Percentiles rank a stretch among this genome's conserved stretches.
Evolutionary conservation across 2,113 vertebrate genomes (phyloP).

Genomic region (Tragelaphus imberbis): DNA sequence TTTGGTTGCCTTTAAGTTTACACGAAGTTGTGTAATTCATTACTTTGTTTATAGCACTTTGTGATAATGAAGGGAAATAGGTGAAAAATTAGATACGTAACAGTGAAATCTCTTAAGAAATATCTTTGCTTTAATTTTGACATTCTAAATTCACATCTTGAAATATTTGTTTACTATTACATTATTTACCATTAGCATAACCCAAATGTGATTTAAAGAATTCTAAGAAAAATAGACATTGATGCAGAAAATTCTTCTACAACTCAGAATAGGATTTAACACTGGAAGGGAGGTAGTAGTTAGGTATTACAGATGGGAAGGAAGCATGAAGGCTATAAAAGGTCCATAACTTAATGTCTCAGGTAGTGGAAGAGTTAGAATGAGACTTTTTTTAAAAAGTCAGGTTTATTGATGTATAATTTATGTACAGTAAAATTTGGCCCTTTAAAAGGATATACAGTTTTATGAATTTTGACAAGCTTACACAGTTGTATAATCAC

Average conservation of each 20-base stretch:
- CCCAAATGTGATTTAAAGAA: conserved; percentile 1
- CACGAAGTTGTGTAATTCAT: not conserved
- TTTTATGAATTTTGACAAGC: conserved; percentile 14
- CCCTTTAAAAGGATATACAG: not conserved
- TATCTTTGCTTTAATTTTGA: conserved; percentile 31
- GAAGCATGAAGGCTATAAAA: not conserved
- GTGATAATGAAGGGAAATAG: conserved; percentile 16
- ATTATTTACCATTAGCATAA: not conserved
- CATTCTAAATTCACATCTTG: not conserved
- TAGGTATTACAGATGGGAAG: not conserved
- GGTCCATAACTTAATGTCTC: not conserved
- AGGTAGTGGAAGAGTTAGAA: not conserved
- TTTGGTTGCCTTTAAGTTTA: conserved; percentile 4
- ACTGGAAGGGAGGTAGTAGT: not conserved
- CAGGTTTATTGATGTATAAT: not conserved
- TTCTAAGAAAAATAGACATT: not conserved
- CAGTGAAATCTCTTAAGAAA: not conserved
- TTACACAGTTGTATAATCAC: not conserved
- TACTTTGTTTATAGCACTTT: conserved; percentile 26
- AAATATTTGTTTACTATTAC: not conserved
- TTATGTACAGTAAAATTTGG: conserved; percentile 7
- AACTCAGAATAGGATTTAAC: not conserved
- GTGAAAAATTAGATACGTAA: conserved; percentile 28
- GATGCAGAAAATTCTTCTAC: not conserved
- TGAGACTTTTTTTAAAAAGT: not conserved